A percentile compares a stretch with the other conserved stretches of the same genome.
Conservation (phyloP, 2,113 vertebrate species). For the Corythaixoides concolor region DNA sequence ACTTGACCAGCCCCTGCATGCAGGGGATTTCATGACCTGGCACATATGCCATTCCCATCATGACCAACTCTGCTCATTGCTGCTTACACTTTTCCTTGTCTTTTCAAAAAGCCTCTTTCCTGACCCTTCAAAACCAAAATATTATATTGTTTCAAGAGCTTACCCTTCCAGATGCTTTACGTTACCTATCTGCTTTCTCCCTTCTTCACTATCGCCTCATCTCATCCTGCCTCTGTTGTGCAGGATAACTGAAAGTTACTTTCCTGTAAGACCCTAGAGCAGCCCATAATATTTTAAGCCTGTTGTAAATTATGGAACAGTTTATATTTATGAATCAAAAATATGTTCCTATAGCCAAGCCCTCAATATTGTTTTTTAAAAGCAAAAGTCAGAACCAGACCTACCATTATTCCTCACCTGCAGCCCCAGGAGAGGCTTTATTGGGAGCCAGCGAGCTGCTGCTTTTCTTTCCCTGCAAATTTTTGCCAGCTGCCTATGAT, state of each 20-base stretch:
- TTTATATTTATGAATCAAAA: not conserved
- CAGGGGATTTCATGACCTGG: not conserved
- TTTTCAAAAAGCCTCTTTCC: not conserved
- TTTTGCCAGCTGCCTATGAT: not conserved
- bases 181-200: not conserved
- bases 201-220: not conserved
- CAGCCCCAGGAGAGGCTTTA: not conserved
- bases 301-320: not conserved
- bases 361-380: not conserved
- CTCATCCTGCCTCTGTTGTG: not conserved
- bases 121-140: not conserved
- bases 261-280: not conserved
- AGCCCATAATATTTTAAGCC: not conserved
- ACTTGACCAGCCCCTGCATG: not conserved
- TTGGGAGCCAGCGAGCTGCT: not conserved
- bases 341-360: not conserved
- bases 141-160: not conserved
- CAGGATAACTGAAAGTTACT: not conserved
- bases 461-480: not conserved
- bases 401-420: not conserved
- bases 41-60: not conserved
- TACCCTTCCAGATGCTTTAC: not conserved
- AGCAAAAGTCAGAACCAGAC: not conserved
- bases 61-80: not conserved
- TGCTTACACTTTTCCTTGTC: not conserved